A percentile compares a stretch with the other conserved stretches of the same genome.
These are phyloP conservation scores for Drosophila baimaii DNA, from an alignment of 1,140 invertebrate genomes.

Conservation along the genomic window DNA sequence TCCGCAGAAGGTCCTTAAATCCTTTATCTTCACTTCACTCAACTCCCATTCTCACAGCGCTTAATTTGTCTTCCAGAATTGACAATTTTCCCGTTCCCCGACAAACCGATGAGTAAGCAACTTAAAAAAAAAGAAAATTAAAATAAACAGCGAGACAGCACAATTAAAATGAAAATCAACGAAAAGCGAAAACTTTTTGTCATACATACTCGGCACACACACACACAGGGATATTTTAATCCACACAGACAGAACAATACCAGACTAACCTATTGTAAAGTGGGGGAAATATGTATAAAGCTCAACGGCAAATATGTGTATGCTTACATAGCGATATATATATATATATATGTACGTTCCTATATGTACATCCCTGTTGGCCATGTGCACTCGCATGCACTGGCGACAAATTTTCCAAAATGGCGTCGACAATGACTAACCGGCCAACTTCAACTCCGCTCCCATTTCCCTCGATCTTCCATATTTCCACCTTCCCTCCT, in stretches of 20 bases:
- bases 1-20: neutral
- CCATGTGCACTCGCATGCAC: constrained; percentile 37
- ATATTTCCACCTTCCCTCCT: neutral
- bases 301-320: constrained; percentile 35
- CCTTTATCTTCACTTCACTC: neutral
- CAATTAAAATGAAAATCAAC: constrained; percentile 81
- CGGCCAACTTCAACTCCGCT: constrained; percentile 17
- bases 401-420: constrained; percentile 72
- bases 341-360: neutral
- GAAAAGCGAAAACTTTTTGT: constrained; percentile 77
- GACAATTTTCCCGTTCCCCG: neutral
- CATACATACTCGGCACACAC: constrained; percentile 40
- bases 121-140: constrained; percentile 15
- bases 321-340: constrained; percentile 8
- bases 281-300: constrained; percentile 65
- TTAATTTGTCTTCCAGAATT: constrained; percentile 10
- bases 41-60: neutral
- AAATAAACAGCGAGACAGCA: constrained; percentile 43
- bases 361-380: constrained; percentile 25
- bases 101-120: constrained; percentile 17
- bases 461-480: constrained; percentile 1
- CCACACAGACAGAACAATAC: constrained; percentile 69
- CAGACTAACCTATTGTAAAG: constrained; percentile 82
- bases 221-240: constrained; percentile 22
- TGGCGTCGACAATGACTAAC: constrained; percentile 68